These are phyloP conservation scores for Beroe ovata DNA, from an alignment of 37 sponge, comb jelly and placozoan species.

Conservation along the genomic window DNA sequence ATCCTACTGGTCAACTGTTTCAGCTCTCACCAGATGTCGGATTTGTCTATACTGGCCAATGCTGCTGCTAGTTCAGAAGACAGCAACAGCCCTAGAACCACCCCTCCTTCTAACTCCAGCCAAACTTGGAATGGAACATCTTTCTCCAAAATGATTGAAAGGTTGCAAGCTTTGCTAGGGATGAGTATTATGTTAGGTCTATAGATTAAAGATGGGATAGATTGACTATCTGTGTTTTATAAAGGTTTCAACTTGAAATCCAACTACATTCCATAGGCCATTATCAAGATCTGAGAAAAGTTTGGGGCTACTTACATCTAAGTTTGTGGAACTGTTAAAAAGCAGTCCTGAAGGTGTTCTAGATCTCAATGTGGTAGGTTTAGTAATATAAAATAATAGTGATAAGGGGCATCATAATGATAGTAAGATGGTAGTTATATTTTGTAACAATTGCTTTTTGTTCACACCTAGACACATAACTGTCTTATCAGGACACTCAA, in stretches of 20 bases:
- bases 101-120: neutral
- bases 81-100: conserved; percentile 56
- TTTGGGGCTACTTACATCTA: conserved; percentile 28
- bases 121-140: neutral
- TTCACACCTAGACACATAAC: too few relatives aligned
- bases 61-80: conserved; percentile 64
- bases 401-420: too few relatives aligned
- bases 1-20: too few relatives aligned
- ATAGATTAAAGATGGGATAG: too few relatives aligned
- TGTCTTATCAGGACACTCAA: too few relatives aligned
- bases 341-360: conserved; percentile 59
- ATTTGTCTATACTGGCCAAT: conserved; percentile 28
- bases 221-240: too few relatives aligned
- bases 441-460: too few relatives aligned
- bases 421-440: too few relatives aligned
- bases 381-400: too few relatives aligned
- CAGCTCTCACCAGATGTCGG: conserved; percentile 59
- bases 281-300: conserved; percentile 24
- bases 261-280: conserved; percentile 20
- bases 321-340: conserved; percentile 53
- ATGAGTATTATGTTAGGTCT: too few relatives aligned
- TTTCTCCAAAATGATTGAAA: neutral
- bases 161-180: too few relatives aligned
- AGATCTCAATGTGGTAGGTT: conserved; percentile 35
- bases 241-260: too few relatives aligned